Evolutionary conservation across 2,888 invertebrate genomes (phyloP), one percentile per base, ranked within the genome.

Genomic region (Adelphocoris suturalis): DNA sequence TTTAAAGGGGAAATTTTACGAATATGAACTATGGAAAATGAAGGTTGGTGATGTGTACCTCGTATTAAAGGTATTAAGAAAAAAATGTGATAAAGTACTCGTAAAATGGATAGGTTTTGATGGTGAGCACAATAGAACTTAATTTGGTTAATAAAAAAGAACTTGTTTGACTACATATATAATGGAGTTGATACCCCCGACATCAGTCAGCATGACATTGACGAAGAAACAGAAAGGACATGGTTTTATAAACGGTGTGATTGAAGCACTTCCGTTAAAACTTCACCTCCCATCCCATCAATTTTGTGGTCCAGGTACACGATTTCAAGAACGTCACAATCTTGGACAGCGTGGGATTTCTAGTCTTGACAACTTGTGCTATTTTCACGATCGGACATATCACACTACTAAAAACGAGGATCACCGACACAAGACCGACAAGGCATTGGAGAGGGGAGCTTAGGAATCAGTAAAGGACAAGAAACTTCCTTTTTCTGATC

Each of bases 401-500:
- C 9, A 61, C 61, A n/a, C 14, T n/a, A 61, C 61, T n/a, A 61
- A 61, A 19, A n/a, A 61, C 61, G 61, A 61, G 61, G n/a, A 61
- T 14, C 16, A 61, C 5, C 61, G 61, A 61, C n/a, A 61, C 19
- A n/a, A 16, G 19, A n/a, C 61, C 1, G 61, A 61, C 19, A 61
- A 61, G 9, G 4, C 0, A 61, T 19, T 61, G 61, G 61, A 61
- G 61, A n/a, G 61, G 61, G 61, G 61, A 19, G 61, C n/a, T n/a
- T n/a, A n/a, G n/a, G n/a, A 48, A 11, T 13, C 13, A 48, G 48
- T 13, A 13, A 48, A 48, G 48, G 13, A 48, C 48, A 48, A 48
- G 48, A 48, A 48, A 48, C 48, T 48, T 11, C 48, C 48, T 11
- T 13, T 48, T 48, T 48, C 48, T 48, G n/a, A n/a, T n/a, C n/a